These are phyloP conservation scores for Cotesia glomerata DNA, from an alignment of 1,140 invertebrate genomes.

Conservation along the genomic window DNA sequence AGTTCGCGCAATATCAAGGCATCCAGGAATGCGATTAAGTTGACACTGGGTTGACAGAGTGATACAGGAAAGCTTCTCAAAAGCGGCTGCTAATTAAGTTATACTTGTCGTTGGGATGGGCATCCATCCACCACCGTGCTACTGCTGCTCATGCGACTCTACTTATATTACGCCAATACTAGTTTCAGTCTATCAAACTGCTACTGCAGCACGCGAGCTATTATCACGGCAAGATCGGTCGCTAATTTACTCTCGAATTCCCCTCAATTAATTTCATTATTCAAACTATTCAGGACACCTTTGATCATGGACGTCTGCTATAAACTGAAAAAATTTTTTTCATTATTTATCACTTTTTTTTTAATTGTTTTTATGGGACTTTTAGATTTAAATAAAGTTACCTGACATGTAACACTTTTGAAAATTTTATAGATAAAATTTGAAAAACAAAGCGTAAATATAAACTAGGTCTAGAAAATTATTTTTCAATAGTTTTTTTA, in stretches of 20 bases:
- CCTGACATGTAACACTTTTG: no score
- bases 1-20: constrained; percentile 50
- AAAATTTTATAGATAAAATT: no score
- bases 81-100: constrained; percentile 57
- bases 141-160: no score
- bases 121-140: no score
- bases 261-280: constrained; percentile 19
- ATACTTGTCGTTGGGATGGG: constrained; percentile 3
- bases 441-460: no score
- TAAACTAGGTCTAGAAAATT: no score
- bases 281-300: constrained; percentile 22
- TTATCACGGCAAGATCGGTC: constrained; percentile 21
- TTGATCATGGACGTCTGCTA: constrained; percentile 18
- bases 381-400: no score
- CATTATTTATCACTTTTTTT: not conserved
- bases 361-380: no score
- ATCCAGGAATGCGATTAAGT: constrained; percentile 55
- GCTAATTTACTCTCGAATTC: constrained; percentile 10
- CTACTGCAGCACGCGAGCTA: not conserved
- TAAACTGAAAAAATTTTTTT: not conserved
- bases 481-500: no score
- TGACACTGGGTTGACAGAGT: constrained; percentile 43
- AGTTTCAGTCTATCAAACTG: no score
- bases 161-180: no score
- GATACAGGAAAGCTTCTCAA: constrained; percentile 57